Evolutionary conservation across 2,888 invertebrate species (phyloP).

Genomic region (Keiferia lycopersicella): DNA sequence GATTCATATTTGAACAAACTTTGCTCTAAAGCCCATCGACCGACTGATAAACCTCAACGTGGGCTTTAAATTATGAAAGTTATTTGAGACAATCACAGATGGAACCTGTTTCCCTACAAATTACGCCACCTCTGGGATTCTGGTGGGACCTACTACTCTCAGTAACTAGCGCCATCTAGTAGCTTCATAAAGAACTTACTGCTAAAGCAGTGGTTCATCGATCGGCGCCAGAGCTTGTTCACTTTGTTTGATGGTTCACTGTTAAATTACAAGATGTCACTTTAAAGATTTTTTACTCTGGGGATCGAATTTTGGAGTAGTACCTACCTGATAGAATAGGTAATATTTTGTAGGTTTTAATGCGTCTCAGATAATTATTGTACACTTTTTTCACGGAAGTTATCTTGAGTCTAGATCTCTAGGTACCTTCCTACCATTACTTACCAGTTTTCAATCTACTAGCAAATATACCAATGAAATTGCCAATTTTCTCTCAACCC

Average conservation of each 20-base stretch:
- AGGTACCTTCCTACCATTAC: too few relatives aligned
- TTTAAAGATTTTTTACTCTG: background rate
- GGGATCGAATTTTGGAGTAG: background rate
- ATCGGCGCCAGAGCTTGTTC: background rate
- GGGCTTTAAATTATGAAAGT: background rate
- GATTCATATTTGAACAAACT: background rate
- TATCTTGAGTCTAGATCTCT: too few relatives aligned
- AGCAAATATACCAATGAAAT: conserved; percentile 47
- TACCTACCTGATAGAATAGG: too few relatives aligned
- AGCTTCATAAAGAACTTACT: background rate
- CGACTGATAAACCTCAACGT: background rate
- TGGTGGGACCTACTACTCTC: background rate
- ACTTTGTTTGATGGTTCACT: background rate
- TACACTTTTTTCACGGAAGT: too few relatives aligned
- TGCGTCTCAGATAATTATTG: too few relatives aligned
- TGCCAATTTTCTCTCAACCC: conserved; percentile 57
- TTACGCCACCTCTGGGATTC: background rate
- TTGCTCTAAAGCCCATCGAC: background rate
- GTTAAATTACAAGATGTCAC: background rate
- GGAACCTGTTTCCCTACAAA: background rate
- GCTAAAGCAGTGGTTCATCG: background rate
- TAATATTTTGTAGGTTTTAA: too few relatives aligned
- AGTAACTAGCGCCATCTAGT: background rate
- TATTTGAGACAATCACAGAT: background rate
- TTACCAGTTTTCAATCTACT: conserved; percentile 34